Base-by-base conservation (phyloP, 2,797 vertebrate genomes). In the Tympanoctomys barrerae region DNA sequence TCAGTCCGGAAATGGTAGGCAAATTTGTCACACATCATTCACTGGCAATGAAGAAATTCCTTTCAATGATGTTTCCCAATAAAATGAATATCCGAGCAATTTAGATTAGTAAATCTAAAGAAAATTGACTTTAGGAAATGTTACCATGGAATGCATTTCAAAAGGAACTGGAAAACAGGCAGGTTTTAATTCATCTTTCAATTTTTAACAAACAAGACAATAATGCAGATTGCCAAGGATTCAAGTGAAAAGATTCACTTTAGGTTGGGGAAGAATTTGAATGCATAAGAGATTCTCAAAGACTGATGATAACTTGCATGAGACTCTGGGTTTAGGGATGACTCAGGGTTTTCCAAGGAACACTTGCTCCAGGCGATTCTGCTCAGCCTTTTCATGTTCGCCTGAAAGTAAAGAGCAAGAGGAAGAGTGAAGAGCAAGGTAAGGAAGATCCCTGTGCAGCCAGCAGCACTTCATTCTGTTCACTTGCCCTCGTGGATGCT, bases 11-110 rank as follows among this genome's bases (percentile, higher is more conserved):
- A 89, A 89, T 36, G 36, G 79, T 62, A 81, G 39, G 70, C 4
- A 62, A 94, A 91, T 95, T 36, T 91, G 91, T 62, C 86, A 24
- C 8, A 80, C 46, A 33, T 46, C 59, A 71, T 91, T 75, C 16
- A 49, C 36, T 91, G 33, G 57, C 33, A 89, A 64, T 7, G 57
- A 57, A 94, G 24, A 70, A 62, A 75, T 75, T 83, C 9, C 39
- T 83, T 87, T 26, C 11, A 61, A 6, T 24, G 64, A 31, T 61
- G 82, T 42, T 92, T 88, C 75, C 82, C 13, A 61, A 24, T 78
- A 24, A 10, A 83, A 82, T 78, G 79, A 79, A 86, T 82, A 70
- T 52, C 22, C 31, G 0, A 77, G 16, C 19, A 36, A 61, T 87
- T 79, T 8, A 52, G 12, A 81, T 87, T 68, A 73, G 62, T 91